Evolutionary conservation across 1,140 invertebrate species (phyloP).

Genomic region (Bathynomus jamesi): DNA sequence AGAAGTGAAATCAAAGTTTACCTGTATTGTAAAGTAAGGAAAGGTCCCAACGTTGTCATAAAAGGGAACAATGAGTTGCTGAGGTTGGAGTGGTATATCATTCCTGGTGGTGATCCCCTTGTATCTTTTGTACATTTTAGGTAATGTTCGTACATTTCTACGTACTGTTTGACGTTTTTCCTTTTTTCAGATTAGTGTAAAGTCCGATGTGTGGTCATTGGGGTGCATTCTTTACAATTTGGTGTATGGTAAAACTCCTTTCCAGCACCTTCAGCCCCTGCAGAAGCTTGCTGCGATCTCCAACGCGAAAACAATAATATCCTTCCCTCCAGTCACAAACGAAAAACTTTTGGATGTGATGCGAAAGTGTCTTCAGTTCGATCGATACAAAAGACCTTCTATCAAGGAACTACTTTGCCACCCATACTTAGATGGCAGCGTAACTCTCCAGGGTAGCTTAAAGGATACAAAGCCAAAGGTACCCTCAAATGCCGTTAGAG

Average conservation of each 20-base stretch:
- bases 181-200: slow-evolving; percentile 69
- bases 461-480: too few relatives aligned
- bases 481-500: too few relatives aligned
- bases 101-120: too few relatives aligned
- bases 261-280: slow-evolving; percentile 62
- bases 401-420: slow-evolving; percentile 61
- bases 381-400: slow-evolving; percentile 60
- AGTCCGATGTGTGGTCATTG: slow-evolving; percentile 94
- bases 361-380: slow-evolving; percentile 58
- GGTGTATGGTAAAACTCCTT: slow-evolving; percentile 83
- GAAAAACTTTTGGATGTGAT: slow-evolving; percentile 52
- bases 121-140: too few relatives aligned
- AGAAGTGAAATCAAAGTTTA: too few relatives aligned
- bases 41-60: too few relatives aligned
- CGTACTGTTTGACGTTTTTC: too few relatives aligned
- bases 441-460: neutral
- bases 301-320: slow-evolving; percentile 63
- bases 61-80: too few relatives aligned
- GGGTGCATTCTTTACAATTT: slow-evolving; percentile 94
- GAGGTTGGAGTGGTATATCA: too few relatives aligned
- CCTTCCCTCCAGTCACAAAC: slow-evolving; percentile 55
- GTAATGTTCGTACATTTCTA: too few relatives aligned
- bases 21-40: too few relatives aligned
- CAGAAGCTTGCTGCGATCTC: slow-evolving; percentile 74
- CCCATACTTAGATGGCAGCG: slow-evolving; percentile 48